Evolutionary conservation across 2,888 invertebrate genomes (phyloP), one percentile per base, ranked within the genome.

Genomic region (Drosophila nigritarsus): DNA sequence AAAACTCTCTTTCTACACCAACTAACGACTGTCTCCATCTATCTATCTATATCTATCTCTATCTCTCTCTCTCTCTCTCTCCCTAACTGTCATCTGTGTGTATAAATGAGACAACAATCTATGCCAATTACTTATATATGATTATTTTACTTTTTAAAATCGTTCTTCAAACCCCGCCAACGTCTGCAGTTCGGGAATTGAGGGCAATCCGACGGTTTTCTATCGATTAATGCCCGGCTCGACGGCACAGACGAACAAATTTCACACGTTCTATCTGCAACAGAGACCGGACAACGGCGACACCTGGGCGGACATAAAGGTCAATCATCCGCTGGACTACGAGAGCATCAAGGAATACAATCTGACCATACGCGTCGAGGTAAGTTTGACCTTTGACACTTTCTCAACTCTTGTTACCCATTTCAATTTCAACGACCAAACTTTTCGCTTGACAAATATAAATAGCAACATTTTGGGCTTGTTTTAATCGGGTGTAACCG

Each of bases 331-430:
- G 32, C 94, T 98, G 91, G 98, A 98, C 94, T 98, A 97, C 92
- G 98, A 98, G 93, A 97, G 96, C 89, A 98, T 98, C 93, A 97
- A 97, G 94, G 98, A 98, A 92, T 98, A 98, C 93, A 98, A 98
- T 94, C 94, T 98, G 88, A 98, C 98, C 13, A 97, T 98, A 94
- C 96, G 98, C 92, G 98, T 98, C 61, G 98, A 98, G 97, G 98
- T 98, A 93, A 94, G 95, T 91, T 15, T 27, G 6, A 20, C 20
- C 40, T 29, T 56, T 15, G 29, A 29, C 38, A 38, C 27, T 38
- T 13, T 4, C 7, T 2, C 38, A 55, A 55, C n/a, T 38, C n/a
- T 38, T 7, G 13, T 15, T 4, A 8, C 9, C 8, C 30, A n/a
- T 54, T 27, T 38, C 36, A 38, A 38, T 54, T 38, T 18, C 6